Percentiles rank a stretch among this genome's conserved stretches.
Evolutionary conservation across 2,888 invertebrate species (phyloP).

Genomic region (Brachypalpus laphriformis): DNA sequence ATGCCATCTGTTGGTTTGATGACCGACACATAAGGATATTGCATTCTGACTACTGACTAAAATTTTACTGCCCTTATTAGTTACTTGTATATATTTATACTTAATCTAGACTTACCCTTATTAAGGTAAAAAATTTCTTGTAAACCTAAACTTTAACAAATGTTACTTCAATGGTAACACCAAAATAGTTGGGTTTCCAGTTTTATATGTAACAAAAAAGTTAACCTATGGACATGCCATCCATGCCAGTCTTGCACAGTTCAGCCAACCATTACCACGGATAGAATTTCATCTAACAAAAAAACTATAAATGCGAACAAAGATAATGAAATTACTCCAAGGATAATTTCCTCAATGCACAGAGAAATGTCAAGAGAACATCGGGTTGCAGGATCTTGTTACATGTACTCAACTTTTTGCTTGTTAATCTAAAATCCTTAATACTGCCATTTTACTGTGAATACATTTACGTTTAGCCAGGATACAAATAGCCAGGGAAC

Average conservation of each 20-base stretch:
- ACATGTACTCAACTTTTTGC: slow-evolving; percentile 47
- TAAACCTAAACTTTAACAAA: too few species aligned
- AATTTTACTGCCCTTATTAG: too few species aligned
- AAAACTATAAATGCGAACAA: slow-evolving; percentile 20
- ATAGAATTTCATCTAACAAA: not conserved
- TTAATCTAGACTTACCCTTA: too few species aligned
- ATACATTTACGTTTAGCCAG: slow-evolving; percentile 22
- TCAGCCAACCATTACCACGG: slow-evolving; percentile 10
- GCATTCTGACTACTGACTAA: too few species aligned
- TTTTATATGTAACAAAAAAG: not conserved
- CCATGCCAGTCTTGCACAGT: not conserved
- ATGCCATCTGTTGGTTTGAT: too few species aligned
- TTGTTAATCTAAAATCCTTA: slow-evolving; percentile 52
- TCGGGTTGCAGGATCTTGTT: slow-evolving; percentile 1
- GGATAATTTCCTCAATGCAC: slow-evolving; percentile 19
- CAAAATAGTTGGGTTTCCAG: not conserved
- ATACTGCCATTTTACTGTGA: slow-evolving; percentile 41
- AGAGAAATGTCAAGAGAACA: slow-evolving; percentile 27
- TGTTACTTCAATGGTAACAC: not conserved
- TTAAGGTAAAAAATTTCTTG: too few species aligned
- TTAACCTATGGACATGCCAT: not conserved
- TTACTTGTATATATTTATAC: too few species aligned
- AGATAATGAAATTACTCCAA: slow-evolving; percentile 47
- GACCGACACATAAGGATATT: too few species aligned
- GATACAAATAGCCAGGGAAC: slow-evolving; percentile 19